A percentile compares a stretch with the other conserved stretches of the same genome.
Conservation (phyloP, 1,140 invertebrate genomes). For the Hycleus phaleratus region DNA sequence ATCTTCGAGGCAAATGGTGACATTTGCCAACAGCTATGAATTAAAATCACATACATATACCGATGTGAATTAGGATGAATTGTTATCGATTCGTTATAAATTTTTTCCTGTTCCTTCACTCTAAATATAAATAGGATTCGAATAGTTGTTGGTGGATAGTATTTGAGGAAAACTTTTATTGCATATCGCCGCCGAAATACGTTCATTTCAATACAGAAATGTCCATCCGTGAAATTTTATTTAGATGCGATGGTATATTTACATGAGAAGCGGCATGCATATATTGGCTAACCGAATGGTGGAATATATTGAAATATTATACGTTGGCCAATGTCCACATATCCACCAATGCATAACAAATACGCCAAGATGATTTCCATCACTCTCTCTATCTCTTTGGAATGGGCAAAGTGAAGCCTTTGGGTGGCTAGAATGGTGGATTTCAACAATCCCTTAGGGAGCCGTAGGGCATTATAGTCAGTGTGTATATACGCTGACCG, state of each 20-base stretch:
- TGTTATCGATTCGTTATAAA: too few relatives aligned
- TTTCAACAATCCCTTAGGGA: conserved; percentile 13
- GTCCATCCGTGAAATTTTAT: conserved; percentile 32
- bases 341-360: conserved; percentile 37
- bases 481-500: conserved; percentile 8
- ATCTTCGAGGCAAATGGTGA: too few relatives aligned
- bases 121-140: too few relatives aligned
- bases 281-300: conserved; percentile 11
- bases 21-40: too few relatives aligned
- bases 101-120: too few relatives aligned
- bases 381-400: conserved; percentile 22
- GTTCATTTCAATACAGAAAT: conserved; percentile 23
- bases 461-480: conserved; percentile 19
- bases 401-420: too few relatives aligned
- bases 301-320: conserved; percentile 38
- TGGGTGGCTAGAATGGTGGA: too few relatives aligned
- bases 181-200: background rate
- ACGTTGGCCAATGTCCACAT: conserved; percentile 31
- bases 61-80: too few relatives aligned
- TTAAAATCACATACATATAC: too few relatives aligned
- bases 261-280: conserved; percentile 17
- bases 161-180: too few relatives aligned
- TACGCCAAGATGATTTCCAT: conserved; percentile 30
- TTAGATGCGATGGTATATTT: conserved; percentile 25
- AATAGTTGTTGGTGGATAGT: too few relatives aligned